Evolutionary conservation across 1,140 invertebrate species (phyloP), one percentile per base, ranked within the genome.

Genomic region (Chymomyza costata): DNA sequence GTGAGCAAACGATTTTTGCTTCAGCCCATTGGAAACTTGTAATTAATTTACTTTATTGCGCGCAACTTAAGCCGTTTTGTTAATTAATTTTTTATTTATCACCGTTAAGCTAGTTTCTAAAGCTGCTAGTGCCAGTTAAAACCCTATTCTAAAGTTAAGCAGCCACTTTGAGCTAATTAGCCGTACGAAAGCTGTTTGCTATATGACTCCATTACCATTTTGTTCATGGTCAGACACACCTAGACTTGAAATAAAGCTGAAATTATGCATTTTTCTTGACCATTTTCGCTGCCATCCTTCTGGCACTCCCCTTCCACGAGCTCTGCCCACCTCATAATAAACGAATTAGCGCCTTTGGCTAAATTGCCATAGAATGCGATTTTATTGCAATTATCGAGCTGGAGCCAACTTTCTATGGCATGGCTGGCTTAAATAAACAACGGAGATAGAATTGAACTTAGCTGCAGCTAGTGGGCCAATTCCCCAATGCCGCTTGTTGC

Each of bases 41-140:
- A n/a, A n/a, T n/a, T 28, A 28, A 35, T 6, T 10, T 28, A 28
- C 10, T 28, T 80, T 78, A 71, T 64, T 78, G 71, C 73, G 67
- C 73, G 65, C 63, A 78, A 78, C 62, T 73, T 80, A 78, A 80
- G 73, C 73, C 73, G 71, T 80, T 78, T 78, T 80, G 59, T 73
- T 78, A 80, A 78, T 71, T 78, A 78, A 78, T 78, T 80, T 80
- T n/a, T n/a, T n/a, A n/a, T n/a, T n/a, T n/a, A n/a, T n/a, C n/a
- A n/a, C n/a, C n/a, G n/a, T n/a, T n/a, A n/a, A n/a, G n/a, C n/a
- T n/a, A n/a, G n/a, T n/a, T n/a, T n/a, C n/a, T n/a, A n/a, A n/a
- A n/a, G n/a, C n/a, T n/a, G n/a, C n/a, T n/a, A n/a, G n/a, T n/a
- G n/a, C n/a, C n/a, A n/a, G n/a, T n/a, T n/a, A n/a, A n/a, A n/a